Evolutionary conservation across 2,888 invertebrate genomes (phyloP), one percentile per base, ranked within the genome.

Genomic region (Poecilobothrus nobilitatus): DNA sequence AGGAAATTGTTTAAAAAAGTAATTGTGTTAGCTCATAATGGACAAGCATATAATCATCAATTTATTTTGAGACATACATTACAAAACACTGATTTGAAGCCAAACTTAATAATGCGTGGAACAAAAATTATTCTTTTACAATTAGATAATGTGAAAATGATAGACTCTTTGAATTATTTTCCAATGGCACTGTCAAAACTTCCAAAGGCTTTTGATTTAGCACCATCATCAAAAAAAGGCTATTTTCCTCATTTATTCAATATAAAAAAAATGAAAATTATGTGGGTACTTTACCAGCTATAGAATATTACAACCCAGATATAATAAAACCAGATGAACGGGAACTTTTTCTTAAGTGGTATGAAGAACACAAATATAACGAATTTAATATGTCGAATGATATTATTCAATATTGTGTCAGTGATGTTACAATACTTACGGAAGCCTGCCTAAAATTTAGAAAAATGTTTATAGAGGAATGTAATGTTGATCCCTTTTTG

Each of bases 181-280:
- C 74, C 73, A 0, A 74, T 74, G 73, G 63, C 71, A 2, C 44
- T 74, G 27, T 61, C 71, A 22, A 34, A 67, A 65, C 67, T 74
- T 44, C 73, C 72, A 53, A 71, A 71, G 67, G 71, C 72, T 12
- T 73, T 74, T 64, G 70, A 69, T 6, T 62, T 74, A 12, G 61
- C 62, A 33, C 27, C 66, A 5, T 20, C 44, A 33, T 70, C 65
- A 53, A 74, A 73, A 71, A 75, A 70, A 68, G 68, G 44, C 12
- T n/a, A n/a, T n/a, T n/a, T n/a, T n/a, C n/a, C n/a, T n/a, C n/a
- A n/a, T n/a, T n/a, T n/a, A n/a, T n/a, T n/a, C n/a, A n/a, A n/a
- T n/a, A n/a, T n/a, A n/a, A n/a, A n/a, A n/a, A n/a, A n/a, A n/a
- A n/a, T n/a, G n/a, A n/a, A n/a, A n/a, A n/a, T n/a, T n/a, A n/a